Percentiles rank a stretch among this genome's conserved stretches.
These are phyloP conservation scores for Cyclargus thomasi DNA, from an alignment of 1,140 invertebrate species.

Conservation along the genomic window DNA sequence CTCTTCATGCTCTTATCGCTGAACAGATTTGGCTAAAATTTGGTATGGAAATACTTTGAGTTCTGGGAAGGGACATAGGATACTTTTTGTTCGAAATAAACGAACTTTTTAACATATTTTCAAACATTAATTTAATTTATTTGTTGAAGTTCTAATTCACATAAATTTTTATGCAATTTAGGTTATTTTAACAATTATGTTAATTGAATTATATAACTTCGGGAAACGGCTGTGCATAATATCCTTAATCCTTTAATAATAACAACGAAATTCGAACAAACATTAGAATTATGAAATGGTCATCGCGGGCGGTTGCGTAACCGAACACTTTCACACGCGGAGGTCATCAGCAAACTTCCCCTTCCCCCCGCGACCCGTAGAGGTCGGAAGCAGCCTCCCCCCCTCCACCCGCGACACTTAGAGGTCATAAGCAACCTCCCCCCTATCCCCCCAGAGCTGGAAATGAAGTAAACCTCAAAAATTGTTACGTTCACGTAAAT, in stretches of 20 bases:
- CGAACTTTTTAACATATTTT: too few species aligned
- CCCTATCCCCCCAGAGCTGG: too few species aligned
- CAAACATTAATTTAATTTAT: too few species aligned
- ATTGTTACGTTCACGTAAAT: too few species aligned
- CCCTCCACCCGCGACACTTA: background rate
- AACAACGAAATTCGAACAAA: background rate
- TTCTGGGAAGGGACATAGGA: too few species aligned
- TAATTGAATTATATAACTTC: background rate
- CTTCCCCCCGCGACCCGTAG: background rate
- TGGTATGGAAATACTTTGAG: too few species aligned
- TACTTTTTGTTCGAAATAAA: too few species aligned
- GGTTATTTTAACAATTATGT: background rate
- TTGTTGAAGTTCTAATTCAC: too few species aligned
- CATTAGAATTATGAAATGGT: constrained; percentile 13
- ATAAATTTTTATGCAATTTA: too few species aligned
- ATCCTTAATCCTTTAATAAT: background rate
- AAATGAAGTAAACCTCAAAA: too few species aligned
- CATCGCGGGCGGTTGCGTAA: constrained; percentile 8
- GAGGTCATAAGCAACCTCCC: background rate
- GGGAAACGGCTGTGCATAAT: background rate
- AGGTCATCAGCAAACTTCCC: background rate
- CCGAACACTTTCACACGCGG: constrained; percentile 10
- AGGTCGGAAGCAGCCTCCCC: background rate
- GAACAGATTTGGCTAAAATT: too few species aligned
- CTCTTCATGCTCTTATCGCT: too few species aligned